A percentile compares a stretch with the other conserved stretches of the same genome.
These are phyloP conservation scores for Cataglyphis altisquamis DNA, from an alignment of 2,888 invertebrate genomes.

Conservation along the genomic window DNA sequence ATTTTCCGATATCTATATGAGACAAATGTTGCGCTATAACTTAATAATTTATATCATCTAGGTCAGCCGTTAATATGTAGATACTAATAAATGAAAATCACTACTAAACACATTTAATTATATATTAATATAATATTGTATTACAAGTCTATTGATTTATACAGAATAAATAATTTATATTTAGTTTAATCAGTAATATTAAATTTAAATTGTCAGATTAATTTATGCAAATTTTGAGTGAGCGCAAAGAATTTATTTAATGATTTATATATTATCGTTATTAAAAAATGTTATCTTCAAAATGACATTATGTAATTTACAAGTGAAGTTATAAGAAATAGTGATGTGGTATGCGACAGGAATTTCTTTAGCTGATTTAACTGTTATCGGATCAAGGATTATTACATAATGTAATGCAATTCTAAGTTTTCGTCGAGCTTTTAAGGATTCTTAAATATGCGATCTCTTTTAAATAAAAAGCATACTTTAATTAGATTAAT, in stretches of 20 bases:
- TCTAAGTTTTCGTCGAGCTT: conserved; percentile 66
- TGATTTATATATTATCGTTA: background rate
- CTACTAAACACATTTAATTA: background rate
- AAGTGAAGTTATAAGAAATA: background rate
- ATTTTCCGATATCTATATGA: background rate
- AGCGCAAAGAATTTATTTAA: background rate
- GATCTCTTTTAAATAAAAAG: background rate
- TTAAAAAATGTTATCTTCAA: background rate
- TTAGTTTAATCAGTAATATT: background rate
- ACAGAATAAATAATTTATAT: conserved; percentile 9
- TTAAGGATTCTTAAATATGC: conserved; percentile 61
- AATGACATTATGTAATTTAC: background rate
- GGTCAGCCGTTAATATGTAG: background rate
- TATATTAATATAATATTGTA: background rate
- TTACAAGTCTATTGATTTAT: background rate
- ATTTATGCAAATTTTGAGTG: background rate
- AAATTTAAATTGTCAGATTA: conserved; percentile 14
- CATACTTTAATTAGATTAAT: background rate
- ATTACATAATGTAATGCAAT: conserved; percentile 58
- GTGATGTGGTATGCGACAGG: background rate
- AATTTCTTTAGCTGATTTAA: conserved; percentile 41
- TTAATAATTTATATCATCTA: conserved; percentile 11
- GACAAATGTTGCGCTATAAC: background rate
- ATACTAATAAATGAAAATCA: background rate
- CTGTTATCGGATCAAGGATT: conserved; percentile 34